Evolutionary conservation across 2,113 vertebrate genomes (phyloP), one percentile per base, ranked within the genome.

Genomic region (Rhinolophus sinicus): DNA sequence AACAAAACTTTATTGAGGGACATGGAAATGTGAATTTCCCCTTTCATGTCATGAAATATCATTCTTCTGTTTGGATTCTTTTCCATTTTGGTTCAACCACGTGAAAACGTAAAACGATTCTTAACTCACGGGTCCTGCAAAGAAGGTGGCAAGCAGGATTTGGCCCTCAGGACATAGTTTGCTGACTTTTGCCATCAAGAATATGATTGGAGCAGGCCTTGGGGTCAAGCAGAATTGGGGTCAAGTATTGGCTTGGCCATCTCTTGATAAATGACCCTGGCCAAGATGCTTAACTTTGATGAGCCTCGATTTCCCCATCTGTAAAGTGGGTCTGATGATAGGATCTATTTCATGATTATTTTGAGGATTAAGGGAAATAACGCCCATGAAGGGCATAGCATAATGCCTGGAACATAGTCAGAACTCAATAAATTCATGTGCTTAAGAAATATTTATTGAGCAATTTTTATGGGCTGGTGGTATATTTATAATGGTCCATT

Each of bases 1-100:
- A 52, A 3, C 6, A 40, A 22, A 60, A 47, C 69, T 67, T 73
- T 22, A 70, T 0, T 2, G 78, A 87, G 15, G 44, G n/a, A 4
- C 9, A 13, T 3, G 4, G 50, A 52, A 28, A 54, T 62, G 28
- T 6, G 26, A 69, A 56, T 69, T 93, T 50, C 21, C 11, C 22
- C 38, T 40, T 95, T 78, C 24, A 38, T 1, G 30, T 85, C 21
- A 0, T 78, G 24, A 88, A 58, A 72, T 60, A 64, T 5, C 70
- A 9, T 69, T 50, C 83, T 80, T 80, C 90, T 26, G 38, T 70
- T 65, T 75, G 47, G 56, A 75, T 75, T 73, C 47, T 60, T 67
- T 82, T 50, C 9, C 28, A 40, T 24, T 56, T 56, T 56, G 24
- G 60, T 33, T 9, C 54, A 85, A 24, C 16, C 16, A 22, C 44